Conservation (phyloP, 2,797 vertebrate genomes). For the Cuniculus paca region DNA sequence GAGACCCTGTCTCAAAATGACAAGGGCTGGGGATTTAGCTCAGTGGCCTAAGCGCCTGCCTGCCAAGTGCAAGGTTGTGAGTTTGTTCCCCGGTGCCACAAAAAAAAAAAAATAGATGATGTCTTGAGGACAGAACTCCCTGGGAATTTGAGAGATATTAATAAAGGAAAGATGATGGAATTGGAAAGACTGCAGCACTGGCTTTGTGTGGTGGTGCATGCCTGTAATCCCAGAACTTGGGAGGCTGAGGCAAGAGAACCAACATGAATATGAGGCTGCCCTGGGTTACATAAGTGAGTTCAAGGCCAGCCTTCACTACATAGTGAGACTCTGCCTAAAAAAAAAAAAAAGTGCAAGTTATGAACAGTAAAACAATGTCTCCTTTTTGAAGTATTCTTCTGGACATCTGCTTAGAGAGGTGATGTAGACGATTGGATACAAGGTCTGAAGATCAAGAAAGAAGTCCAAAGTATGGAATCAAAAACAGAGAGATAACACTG, state of each 20-base stretch:
- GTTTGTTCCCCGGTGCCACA: too few relatives aligned
- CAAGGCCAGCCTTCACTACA: background rate
- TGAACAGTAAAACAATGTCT: background rate
- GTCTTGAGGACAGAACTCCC: background rate
- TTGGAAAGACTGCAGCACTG: background rate
- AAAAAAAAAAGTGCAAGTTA: background rate
- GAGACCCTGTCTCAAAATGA: too few relatives aligned
- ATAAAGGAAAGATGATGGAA: background rate
- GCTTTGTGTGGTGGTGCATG: background rate
- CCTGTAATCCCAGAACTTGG: background rate
- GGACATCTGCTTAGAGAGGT: background rate
- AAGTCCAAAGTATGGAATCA: background rate
- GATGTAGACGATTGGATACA: background rate
- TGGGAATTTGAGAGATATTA: background rate
- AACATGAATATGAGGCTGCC: background rate
- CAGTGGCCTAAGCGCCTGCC: too few relatives aligned
- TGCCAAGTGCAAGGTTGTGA: too few relatives aligned
- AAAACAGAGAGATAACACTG: background rate
- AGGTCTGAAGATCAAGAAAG: background rate
- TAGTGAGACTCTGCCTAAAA: background rate
- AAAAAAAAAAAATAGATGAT: too few relatives aligned
- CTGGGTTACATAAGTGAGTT: background rate
- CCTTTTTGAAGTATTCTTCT: background rate
- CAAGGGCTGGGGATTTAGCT: too few relatives aligned
- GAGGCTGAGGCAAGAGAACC: background rate